A percentile compares a stretch with the other conserved stretches of the same genome.
phyloP scores from a whole-genome alignment of 2,113 vertebrate genomes.

The Nothobranchius kuhntae region DNA sequence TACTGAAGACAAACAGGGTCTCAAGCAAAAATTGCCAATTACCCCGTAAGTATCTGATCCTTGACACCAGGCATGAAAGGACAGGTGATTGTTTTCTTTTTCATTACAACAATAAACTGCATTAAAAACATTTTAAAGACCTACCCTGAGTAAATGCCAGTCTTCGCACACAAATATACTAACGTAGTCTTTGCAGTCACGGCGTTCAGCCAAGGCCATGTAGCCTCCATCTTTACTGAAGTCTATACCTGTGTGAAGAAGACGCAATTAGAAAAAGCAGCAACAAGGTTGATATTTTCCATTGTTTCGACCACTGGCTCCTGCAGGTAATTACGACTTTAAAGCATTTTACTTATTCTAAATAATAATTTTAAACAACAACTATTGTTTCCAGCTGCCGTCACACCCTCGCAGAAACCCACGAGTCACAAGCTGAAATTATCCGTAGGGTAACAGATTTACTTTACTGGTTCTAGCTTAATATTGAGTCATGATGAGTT shows the following conservation, averaged over 20 bases:
- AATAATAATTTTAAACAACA: not conserved
- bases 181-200: constrained; percentile 94
- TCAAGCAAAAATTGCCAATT: too few relatives aligned
- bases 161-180: constrained; percentile 94
- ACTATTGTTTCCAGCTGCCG: not conserved
- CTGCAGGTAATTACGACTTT: not conserved
- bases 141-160: constrained; percentile 96
- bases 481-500: not conserved
- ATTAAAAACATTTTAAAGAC: constrained; percentile 18
- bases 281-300: not conserved
- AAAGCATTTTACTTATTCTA: not conserved
- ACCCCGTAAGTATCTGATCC: too few relatives aligned
- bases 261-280: not conserved
- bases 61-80: too few relatives aligned
- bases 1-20: too few relatives aligned
- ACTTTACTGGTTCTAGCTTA: not conserved
- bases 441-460: not conserved
- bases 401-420: constrained; percentile 1
- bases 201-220: constrained; percentile 91
- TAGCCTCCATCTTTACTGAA: constrained; percentile 92
- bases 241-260: constrained; percentile 80
- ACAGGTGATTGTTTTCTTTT: too few relatives aligned
- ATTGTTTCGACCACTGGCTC: not conserved
- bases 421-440: constrained; percentile 1
- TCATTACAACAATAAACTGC: too few relatives aligned